Percentiles rank a stretch among this genome's conserved stretches.
These are phyloP conservation scores for Sphaeridia pumilis DNA, from an alignment of 2,888 invertebrate species.

Conservation along the genomic window DNA sequence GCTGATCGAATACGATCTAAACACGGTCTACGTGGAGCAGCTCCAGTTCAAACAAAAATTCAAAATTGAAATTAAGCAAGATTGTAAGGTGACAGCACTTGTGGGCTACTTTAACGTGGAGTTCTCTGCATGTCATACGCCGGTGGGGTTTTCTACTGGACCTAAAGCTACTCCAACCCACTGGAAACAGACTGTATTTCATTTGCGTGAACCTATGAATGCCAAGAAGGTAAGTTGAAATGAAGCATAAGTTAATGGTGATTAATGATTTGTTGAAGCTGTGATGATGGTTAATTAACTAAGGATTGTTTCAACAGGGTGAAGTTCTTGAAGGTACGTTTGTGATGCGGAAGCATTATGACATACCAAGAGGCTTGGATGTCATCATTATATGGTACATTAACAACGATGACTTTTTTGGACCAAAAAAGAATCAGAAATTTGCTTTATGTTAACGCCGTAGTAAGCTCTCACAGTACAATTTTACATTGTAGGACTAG, in stretches of 20 bases:
- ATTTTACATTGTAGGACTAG: too few relatives aligned
- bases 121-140: slow-evolving; percentile 97
- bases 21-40: slow-evolving; percentile 89
- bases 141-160: slow-evolving; percentile 87
- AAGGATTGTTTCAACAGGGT: neutral
- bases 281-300: neutral
- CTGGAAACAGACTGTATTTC: slow-evolving; percentile 99
- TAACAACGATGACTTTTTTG: too few relatives aligned
- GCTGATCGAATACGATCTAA: slow-evolving; percentile 94
- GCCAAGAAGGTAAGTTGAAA: slow-evolving; percentile 56
- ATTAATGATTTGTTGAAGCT: neutral
- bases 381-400: neutral
- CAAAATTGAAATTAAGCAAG: slow-evolving; percentile 61
- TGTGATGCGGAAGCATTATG: neutral
- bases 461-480: too few relatives aligned
- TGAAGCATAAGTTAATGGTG: neutral
- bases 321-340: neutral
- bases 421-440: too few relatives aligned
- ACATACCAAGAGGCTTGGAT: neutral
- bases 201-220: slow-evolving; percentile 92
- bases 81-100: slow-evolving; percentile 93
- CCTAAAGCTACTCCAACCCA: slow-evolving; percentile 97
- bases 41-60: slow-evolving; percentile 83
- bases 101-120: slow-evolving; percentile 99
- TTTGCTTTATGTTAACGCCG: too few relatives aligned